These are phyloP conservation scores for Passerina amoena DNA, from an alignment of 2,113 vertebrate species.

Conservation along the genomic window DNA sequence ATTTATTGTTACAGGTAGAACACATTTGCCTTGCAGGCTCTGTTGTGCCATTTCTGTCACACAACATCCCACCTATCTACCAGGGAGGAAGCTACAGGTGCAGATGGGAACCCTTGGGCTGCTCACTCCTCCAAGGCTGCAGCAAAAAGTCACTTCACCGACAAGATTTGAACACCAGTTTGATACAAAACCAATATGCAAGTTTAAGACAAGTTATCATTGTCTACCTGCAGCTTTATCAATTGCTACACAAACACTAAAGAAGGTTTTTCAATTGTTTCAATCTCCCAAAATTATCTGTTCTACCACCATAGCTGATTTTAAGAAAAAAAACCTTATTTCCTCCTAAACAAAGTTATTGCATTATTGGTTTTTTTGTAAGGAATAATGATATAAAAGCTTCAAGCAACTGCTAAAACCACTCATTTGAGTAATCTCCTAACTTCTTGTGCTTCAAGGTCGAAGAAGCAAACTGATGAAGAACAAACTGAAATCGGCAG, in stretches of 20 bases:
- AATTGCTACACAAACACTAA: neutral
- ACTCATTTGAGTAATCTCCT: neutral
- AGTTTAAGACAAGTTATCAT: neutral
- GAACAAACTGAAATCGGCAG: neutral
- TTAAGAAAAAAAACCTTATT: neutral
- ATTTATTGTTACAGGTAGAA: neutral
- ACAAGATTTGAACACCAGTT: neutral
- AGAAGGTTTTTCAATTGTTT: neutral
- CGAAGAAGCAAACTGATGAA: neutral
- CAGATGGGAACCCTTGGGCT: neutral
- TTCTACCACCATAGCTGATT: neutral
- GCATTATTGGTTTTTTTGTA: neutral
- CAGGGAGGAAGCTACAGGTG: accelerated
- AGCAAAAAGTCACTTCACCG: neutral
- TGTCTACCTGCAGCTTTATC: neutral
- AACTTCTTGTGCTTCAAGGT: neutral
- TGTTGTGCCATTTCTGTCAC: neutral
- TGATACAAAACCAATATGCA: neutral
- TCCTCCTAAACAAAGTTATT: neutral
- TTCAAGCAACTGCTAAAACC: neutral
- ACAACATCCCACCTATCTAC: neutral
- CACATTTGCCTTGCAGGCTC: neutral
- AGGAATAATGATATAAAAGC: neutral
- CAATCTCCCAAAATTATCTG: neutral
- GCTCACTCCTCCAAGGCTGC: neutral